Evolutionary conservation across 2,888 invertebrate genomes (phyloP).

Genomic region (Eupithecia subumbrata): DNA sequence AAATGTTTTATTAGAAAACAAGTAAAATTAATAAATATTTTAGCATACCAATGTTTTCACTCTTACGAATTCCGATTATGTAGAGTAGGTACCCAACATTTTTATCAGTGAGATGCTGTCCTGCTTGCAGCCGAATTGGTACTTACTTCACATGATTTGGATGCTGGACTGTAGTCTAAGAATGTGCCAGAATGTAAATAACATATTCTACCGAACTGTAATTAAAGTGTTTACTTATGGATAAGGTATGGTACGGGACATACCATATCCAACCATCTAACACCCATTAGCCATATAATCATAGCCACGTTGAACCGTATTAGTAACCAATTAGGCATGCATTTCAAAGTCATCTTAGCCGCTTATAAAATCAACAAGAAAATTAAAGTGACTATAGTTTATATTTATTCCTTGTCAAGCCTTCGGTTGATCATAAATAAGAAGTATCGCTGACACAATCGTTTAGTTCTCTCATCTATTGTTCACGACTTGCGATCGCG

Average conservation of each 20-base stretch:
- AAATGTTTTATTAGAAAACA: conserved; percentile 26
- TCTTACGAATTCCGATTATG: background rate
- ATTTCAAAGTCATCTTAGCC: conserved; percentile 3
- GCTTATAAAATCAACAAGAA: conserved; percentile 22
- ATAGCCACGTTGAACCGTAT: background rate
- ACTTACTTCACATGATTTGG: background rate
- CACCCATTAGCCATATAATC: background rate
- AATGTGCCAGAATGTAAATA: background rate
- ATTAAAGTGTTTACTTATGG: background rate
- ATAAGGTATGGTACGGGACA: background rate
- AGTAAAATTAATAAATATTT: conserved; percentile 12
- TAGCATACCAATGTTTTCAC: background rate
- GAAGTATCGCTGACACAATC: conserved; percentile 61
- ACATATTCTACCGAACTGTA: background rate
- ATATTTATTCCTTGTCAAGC: conserved; percentile 39
- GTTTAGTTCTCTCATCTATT: conserved; percentile 63
- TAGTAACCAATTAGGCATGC: background rate
- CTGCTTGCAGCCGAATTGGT: too few relatives aligned
- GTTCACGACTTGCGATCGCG: conserved; percentile 66
- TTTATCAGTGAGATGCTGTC: background rate
- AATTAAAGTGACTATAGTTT: conserved; percentile 41
- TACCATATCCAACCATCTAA: background rate
- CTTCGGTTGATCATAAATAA: conserved; percentile 62
- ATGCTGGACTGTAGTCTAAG: background rate
- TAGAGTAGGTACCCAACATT: background rate